Evolutionary conservation across 2,888 invertebrate genomes (phyloP), one percentile per base, ranked within the genome.

Genomic region (Idaea straminata): DNA sequence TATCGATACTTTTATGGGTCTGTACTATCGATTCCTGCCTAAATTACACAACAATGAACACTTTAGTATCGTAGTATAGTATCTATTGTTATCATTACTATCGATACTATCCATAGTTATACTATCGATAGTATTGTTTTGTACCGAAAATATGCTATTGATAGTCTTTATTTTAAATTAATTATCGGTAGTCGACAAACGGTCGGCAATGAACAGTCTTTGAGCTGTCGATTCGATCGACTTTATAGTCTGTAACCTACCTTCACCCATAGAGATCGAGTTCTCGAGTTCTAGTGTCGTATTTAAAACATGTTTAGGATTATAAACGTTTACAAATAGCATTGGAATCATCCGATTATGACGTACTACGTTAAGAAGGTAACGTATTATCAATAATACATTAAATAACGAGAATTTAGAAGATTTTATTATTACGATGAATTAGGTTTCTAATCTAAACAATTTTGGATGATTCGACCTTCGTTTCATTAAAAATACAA

Each of bases 361-460:
- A 47, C 47, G 47, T 7, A 13, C 7, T 2, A 47, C 47, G 47
- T 47, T 47, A 13, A 7, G 47, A 47, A 6, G 47, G 6, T 47
- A 47, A 47, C 13, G 47, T 10, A 0, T 47, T 47, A 47, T 47
- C 47, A 10, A 47, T 47, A 47, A 47, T 47, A 47, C 47, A 47
- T 47, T 25, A 47, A 38, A 38, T 47, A 7, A 13, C 47, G 6
- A 47, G 13, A 13, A 47, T 47, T 47, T 47, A 47, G 25, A 47
- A 47, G 47, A 47, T 47, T 47, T 47, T 4, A 47, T 47, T 47
- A 47, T 10, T 47, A 13, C 2, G 25, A 25, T 25, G 3, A 25
- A 25, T 10, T 47, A 35, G 61, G 65, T 62, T 65, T 61, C 57
- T 61, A 60, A 59, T n/a, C n/a, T n/a, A n/a, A n/a, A n/a, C n/a